Percentiles rank a stretch among this genome's conserved stretches.
Conservation (phyloP, 2,888 invertebrate genomes). For the Chouioia cunea region DNA sequence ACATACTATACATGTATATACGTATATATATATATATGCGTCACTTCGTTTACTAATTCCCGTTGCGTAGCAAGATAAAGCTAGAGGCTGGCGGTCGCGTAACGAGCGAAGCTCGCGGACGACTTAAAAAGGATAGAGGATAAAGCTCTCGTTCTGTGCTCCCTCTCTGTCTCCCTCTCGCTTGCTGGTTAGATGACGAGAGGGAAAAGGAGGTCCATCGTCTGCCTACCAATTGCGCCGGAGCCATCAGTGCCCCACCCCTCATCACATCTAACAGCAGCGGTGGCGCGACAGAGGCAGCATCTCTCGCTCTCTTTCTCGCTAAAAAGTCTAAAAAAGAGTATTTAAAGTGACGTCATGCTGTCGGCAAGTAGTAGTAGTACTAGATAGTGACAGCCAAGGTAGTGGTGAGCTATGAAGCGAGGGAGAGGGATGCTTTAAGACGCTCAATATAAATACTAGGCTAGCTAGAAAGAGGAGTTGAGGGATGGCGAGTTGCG, state of each 20-base stretch:
- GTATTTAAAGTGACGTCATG: constrained; percentile 67
- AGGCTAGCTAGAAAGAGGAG: constrained; percentile 49
- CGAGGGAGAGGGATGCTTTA: constrained; percentile 65
- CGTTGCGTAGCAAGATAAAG: constrained; percentile 63
- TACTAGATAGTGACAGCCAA: constrained; percentile 38
- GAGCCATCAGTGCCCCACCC: constrained; percentile 55
- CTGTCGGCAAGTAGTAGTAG: constrained; percentile 35
- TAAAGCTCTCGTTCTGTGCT: constrained; percentile 29
- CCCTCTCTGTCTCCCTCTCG: constrained; percentile 13
- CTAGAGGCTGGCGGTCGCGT: constrained; percentile 42
- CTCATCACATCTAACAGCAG: not conserved
- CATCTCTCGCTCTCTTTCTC: constrained; percentile 8
- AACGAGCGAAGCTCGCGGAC: constrained; percentile 37
- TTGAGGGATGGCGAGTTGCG: constrained; percentile 48
- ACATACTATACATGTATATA: too few species aligned
- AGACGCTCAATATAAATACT: constrained; percentile 68
- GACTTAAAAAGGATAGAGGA: constrained; percentile 47
- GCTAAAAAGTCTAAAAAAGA: constrained; percentile 55
- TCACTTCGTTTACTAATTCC: constrained; percentile 62
- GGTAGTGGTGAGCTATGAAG: constrained; percentile 51
- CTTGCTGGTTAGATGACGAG: constrained; percentile 9
- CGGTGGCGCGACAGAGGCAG: too few species aligned
- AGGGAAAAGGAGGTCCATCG: constrained; percentile 36
- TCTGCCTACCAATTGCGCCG: constrained; percentile 50
- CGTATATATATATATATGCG: constrained; percentile 6